Base-by-base conservation (phyloP, 2,113 vertebrate genomes). In the Hippocampus abdominalis region DNA sequence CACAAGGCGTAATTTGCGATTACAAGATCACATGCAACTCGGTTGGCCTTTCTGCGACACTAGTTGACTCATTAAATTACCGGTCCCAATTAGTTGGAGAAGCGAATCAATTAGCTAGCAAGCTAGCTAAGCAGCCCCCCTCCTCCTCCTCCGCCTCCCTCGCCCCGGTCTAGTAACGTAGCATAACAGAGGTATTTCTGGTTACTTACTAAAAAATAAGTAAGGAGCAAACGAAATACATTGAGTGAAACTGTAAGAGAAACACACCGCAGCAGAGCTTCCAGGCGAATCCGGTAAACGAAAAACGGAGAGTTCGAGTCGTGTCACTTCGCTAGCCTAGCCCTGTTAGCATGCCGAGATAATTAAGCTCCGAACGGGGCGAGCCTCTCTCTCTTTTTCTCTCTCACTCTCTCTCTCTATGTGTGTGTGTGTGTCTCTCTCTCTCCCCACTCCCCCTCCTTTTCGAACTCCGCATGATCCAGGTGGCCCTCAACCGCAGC, bases 21-120 rank as follows among this genome's bases (percentile, higher is more conserved):
- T 61, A 78, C 79, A 72, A 68, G 23, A 42, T 36, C 3, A 51
- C 20, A 73, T 65, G 46, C 3, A 61, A 29, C 39, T 56, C 25
- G 13, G 72, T 15, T 16, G 72, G 54, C 54, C 69, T 70, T 6
- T 75, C 64, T 32, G 39, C 48, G 57, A 70, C 68, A 69, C 48
- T 60, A 73, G 80, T 66, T 67, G 72, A 82, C 86, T 91, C 91
- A 91, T 92, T 92, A 93, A 89, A 49, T 75, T 81, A 71, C 76
- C 72, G 79, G 32, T 36, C 75, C 88, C 92, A 92, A 93, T 93
- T 93, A 93, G 86, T 90, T 85, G 73, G 70, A 68, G 78, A 83
- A 85, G 80, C 62, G 84, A 83, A 87, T 89, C 91, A 93, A 93
- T 92, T 92, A 89, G 90, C 89, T 84, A 86, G 86, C 76, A 76